Evolutionary conservation across 2,797 vertebrate species (phyloP), one percentile per base, ranked within the genome.

Genomic region (Sebastiscus tertius): DNA sequence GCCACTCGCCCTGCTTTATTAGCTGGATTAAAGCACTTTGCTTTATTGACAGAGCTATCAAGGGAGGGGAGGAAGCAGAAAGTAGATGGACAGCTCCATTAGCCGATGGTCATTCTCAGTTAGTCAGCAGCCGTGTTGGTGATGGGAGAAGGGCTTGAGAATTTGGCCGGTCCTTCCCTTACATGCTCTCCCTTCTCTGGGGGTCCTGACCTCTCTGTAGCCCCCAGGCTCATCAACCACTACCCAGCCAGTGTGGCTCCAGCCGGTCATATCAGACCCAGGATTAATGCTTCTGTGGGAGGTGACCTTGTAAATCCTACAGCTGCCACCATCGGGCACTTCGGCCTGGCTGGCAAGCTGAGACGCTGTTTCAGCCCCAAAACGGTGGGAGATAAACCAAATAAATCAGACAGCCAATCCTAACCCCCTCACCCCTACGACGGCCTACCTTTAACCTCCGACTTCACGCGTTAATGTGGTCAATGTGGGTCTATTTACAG

Each of bases 221-320:
- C 84, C 92, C 90, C 83, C 75, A 60, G 60, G 81, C 88, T 91
- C 93, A 92, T 93, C 88, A 93, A 86, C 89, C 77, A 72, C 82
- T 89, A 77, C 73, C 93, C 89, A 94, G 95, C 91, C 95, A 95
- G 87, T 66, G 72, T 90, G 94, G 93, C 95, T 95, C 94, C 94
- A 94, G 80, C 63, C n/a, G 75, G 78, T 91, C 94, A 88, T 94
- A 96, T 95, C 94, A 91, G 87, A 85, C 52, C 34, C 56, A 93
- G 94, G 95, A 95, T 95, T 94, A 94, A 96, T 95, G 93, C 79
- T 73, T 92, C 85, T 87, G 87, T 77, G 89, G 94, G 90, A 93
- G 92, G 93, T 83, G 83, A 89, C 89, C 92, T 87, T 91, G 91
- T 95, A 94, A 93, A 94, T 94, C 90, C 92, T 91, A 83, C 89